Evolutionary conservation across 2,113 vertebrate genomes (phyloP).

Genomic region (Limnothrissa miodon): DNA sequence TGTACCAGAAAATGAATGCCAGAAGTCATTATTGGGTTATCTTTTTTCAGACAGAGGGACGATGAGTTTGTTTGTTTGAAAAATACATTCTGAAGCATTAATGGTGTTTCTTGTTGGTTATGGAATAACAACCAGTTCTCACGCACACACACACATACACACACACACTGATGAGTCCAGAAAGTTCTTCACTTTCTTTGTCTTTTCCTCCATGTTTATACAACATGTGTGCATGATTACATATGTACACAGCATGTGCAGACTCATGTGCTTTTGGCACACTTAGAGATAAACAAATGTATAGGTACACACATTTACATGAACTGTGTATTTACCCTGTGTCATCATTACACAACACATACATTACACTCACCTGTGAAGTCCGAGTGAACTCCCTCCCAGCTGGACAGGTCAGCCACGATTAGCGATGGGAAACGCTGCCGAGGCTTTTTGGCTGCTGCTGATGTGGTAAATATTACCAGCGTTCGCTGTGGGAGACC

Average conservation of each 20-base stretch:
- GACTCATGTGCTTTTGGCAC: too few species aligned
- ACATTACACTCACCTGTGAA: background rate
- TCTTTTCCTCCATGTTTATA: too few species aligned
- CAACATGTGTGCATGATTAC: too few species aligned
- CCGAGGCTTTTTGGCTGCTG: background rate
- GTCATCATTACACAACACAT: background rate
- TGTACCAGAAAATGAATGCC: slow-evolving; percentile 2
- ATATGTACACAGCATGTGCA: too few species aligned
- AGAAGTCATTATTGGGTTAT: background rate
- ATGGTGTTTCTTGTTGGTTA: background rate
- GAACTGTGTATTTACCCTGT: background rate
- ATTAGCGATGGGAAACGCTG: background rate
- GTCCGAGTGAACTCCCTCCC: background rate
- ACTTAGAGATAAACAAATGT: background rate
- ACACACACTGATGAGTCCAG: background rate
- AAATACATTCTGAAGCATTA: background rate
- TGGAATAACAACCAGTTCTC: background rate
- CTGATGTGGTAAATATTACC: slow-evolving; percentile 26
- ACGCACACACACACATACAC: background rate
- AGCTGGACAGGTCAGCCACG: background rate
- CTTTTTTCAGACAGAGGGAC: background rate
- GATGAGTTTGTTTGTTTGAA: background rate
- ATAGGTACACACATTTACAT: background rate
- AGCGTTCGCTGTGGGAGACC: slow-evolving; percentile 32
- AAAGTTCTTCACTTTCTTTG: background rate